Conservation (phyloP, 2,797 vertebrate species). For the Scleropages formosus region DNA sequence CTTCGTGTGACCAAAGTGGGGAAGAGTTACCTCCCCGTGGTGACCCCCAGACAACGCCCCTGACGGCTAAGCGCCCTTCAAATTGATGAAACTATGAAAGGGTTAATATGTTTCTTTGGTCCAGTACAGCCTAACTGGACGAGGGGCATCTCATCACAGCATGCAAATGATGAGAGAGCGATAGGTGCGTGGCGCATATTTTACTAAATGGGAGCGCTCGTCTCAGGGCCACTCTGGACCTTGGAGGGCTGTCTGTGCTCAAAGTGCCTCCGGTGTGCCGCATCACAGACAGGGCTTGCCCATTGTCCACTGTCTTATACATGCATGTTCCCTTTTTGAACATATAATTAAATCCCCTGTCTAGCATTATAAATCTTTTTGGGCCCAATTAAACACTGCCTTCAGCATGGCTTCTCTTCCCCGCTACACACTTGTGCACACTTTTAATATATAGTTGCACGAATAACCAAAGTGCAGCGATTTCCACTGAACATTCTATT, state of each 20-base stretch:
- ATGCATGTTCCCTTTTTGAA: conserved; percentile 45
- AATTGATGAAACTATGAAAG: too few species aligned
- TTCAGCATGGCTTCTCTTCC: conserved; percentile 53
- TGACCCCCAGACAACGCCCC: too few species aligned
- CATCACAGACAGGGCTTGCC: conserved; percentile 57
- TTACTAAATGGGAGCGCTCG: conserved; percentile 57
- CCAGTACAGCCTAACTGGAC: conserved; percentile 17
- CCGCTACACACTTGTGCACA: neutral
- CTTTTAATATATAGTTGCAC: neutral
- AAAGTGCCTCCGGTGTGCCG: conserved; percentile 54
- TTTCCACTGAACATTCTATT: neutral
- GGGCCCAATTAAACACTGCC: conserved; percentile 69
- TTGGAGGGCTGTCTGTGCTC: conserved; percentile 41
- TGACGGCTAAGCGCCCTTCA: too few species aligned
- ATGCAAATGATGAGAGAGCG: conserved; percentile 50
- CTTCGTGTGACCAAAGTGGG: too few species aligned
- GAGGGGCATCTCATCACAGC: conserved; percentile 45
- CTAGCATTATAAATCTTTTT: conserved; percentile 66
- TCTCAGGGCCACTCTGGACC: conserved; percentile 54
- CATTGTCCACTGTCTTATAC: conserved; percentile 49
- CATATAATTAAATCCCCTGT: conserved; percentile 65
- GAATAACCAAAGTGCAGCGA: neutral
- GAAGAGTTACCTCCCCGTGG: too few species aligned
- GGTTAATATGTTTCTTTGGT: conserved; percentile 19
- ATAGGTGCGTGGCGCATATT: conserved; percentile 54